Evolutionary conservation across 2,888 invertebrate species (phyloP), one percentile per base, ranked within the genome.

Genomic region (Eupithecia insigniata): DNA sequence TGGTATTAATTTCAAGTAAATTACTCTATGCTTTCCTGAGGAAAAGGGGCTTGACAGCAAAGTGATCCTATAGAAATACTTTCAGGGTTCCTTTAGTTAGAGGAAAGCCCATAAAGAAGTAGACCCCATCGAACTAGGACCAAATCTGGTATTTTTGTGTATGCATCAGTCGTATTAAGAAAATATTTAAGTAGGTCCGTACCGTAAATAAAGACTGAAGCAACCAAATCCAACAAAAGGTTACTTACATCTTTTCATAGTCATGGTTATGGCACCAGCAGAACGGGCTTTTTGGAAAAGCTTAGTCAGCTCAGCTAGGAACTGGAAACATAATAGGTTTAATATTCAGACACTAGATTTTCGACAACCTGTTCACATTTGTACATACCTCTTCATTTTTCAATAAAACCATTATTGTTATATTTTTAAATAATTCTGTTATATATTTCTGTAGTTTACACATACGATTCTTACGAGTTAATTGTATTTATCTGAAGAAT

Each of bases 241-340:
- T 66, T 43, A 96, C 97, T 96, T 95, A 98, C 98, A 99, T 95
- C 98, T 96, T 94, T 99, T 99, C 95, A 99, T 98, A 60, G 98
- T 98, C 90, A 99, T 96, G 55, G 96, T 96, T 66, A 99, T 97
- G 64, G 98, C 96, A 67, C 98, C 98, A 78, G 96, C 95, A 72
- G 92, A 87, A 82, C 97, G 96, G n/a, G 98, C 96, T 85, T 96
- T 97, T 90, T 97, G 97, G 85, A 99, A 99, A 84, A 99, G 92
- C 89, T 97, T 96, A 65, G 97, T 96, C 69, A 98, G 95, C 90
- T 98, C 98, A 74, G 95, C 95, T 83, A 98, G 93, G 94, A 98
- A 98, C 97, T 98, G 92, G 82, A 96, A 96, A 78, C 62, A 34
- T 28, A 67, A 32, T 26, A 28, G 51, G 16, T 28, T n/a, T 14